Evolutionary conservation across 2,888 invertebrate species (phyloP).

Genomic region (Melanophora roralis): DNA sequence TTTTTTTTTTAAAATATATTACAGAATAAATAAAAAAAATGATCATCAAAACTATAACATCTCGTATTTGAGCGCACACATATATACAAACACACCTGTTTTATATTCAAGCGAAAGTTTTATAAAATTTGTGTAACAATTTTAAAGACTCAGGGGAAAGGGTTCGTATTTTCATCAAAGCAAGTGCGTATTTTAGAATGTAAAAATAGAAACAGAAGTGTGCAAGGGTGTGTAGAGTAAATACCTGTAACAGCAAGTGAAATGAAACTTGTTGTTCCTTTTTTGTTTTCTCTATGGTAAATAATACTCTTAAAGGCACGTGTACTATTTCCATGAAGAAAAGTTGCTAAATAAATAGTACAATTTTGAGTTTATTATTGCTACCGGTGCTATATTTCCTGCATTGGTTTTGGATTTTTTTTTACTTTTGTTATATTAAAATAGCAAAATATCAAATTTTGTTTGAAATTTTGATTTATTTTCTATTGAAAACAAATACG

Average conservation of each 20-base stretch:
- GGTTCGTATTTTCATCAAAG: not conserved
- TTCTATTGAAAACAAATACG: not conserved
- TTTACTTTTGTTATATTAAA: not conserved
- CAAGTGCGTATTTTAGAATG: not conserved
- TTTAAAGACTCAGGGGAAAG: slow-evolving; percentile 1
- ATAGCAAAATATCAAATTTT: slow-evolving; percentile 5
- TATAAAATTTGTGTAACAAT: slow-evolving; percentile 11
- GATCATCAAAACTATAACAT: not conserved
- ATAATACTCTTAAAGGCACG: slow-evolving; percentile 15
- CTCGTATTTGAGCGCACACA: not conserved
- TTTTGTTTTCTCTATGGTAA: not conserved
- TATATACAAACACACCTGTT: not conserved
- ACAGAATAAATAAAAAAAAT: too few species aligned
- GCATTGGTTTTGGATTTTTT: not conserved
- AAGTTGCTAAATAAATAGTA: not conserved
- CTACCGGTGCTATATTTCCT: not conserved
- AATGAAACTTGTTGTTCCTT: not conserved
- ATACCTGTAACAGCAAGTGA: not conserved
- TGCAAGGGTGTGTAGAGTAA: not conserved
- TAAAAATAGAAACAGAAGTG: not conserved
- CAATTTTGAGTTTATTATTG: not conserved
- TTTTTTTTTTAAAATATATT: too few species aligned
- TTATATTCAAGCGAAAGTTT: not conserved
- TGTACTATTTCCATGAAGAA: not conserved
- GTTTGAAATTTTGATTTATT: slow-evolving; percentile 7